Evolutionary conservation across 92 coral and sea anemone genomes (phyloP).

Genomic region (Porites rus): DNA sequence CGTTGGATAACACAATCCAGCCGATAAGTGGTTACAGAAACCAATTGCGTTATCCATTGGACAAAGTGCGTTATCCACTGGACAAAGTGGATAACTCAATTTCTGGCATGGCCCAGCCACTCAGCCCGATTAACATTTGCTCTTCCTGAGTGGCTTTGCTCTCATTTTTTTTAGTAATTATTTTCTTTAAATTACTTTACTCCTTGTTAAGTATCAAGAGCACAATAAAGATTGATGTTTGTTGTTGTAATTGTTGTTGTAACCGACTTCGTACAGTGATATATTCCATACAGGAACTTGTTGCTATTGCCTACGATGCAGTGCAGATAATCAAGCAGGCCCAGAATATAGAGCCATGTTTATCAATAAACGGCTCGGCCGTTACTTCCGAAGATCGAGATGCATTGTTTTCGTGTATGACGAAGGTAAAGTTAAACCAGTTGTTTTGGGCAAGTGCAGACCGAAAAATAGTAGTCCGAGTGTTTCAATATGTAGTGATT

Average conservation of each 20-base stretch:
- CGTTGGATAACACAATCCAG: too few species aligned
- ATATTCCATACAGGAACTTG: slow-evolving; percentile 24
- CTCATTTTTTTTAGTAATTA: too few species aligned
- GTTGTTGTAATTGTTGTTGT: not conserved
- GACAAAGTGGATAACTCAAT: too few species aligned
- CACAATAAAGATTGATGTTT: too few species aligned
- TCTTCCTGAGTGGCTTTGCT: too few species aligned
- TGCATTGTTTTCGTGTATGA: not conserved
- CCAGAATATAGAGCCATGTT: not conserved
- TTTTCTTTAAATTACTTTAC: too few species aligned
- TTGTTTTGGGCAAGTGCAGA: slow-evolving; percentile 48
- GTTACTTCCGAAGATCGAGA: not conserved
- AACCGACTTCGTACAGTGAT: not conserved
- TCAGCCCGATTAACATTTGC: too few species aligned
- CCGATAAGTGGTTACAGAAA: too few species aligned
- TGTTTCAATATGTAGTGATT: not conserved
- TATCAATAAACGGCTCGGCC: not conserved
- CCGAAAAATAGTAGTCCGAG: slow-evolving; percentile 32
- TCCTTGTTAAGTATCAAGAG: too few species aligned
- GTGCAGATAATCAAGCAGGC: slow-evolving; percentile 15
- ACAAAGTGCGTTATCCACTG: too few species aligned
- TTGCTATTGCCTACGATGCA: slow-evolving; percentile 39
- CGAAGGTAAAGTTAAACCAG: not conserved
- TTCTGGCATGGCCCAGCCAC: too few species aligned
- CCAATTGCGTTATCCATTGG: too few species aligned